Base-by-base conservation (phyloP, 1,140 invertebrate species). In the Megathymus violae region DNA sequence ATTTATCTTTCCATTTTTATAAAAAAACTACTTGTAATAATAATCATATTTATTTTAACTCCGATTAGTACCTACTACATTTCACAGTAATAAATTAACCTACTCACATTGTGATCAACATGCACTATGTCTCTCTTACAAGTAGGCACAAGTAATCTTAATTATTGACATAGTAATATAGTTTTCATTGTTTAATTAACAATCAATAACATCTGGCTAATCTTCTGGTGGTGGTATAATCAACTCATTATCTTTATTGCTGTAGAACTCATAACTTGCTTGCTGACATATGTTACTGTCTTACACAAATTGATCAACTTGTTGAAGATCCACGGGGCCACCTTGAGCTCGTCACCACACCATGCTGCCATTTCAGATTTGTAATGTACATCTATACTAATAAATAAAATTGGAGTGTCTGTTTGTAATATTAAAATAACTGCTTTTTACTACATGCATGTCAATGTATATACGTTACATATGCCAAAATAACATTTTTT, bases 371-470 rank as follows among this genome's bases (percentile, higher is more conserved):
- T 19, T 56, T 56, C n/a, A 38, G 13, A 27, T 38, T 43, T 15
- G 22, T 56, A 13, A 41, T 56, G 19, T 56, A 56, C 51, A 58
- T 58, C 27, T 40, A 44, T 31, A 58, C 25, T 43, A 58, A 58
- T 25, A 58, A 22, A 34, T 41, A 13, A 16, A n/a, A n/a, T n/a
- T n/a, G n/a, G n/a, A n/a, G n/a, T n/a, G n/a, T n/a, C n/a, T n/a
- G n/a, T n/a, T n/a, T n/a, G n/a, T n/a, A n/a, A n/a, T n/a, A n/a
- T n/a, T n/a, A n/a, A n/a, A n/a, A n/a, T n/a, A n/a, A n/a, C n/a
- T n/a, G n/a, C n/a, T n/a, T n/a, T n/a, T n/a, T n/a, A n/a, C n/a
- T n/a, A n/a, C n/a, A n/a, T n/a, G n/a, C n/a, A n/a, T n/a, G n/a
- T n/a, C n/a, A n/a, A n/a, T n/a, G n/a, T n/a, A n/a, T n/a, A n/a